Base-by-base conservation (phyloP, 2,888 invertebrate species). In the Agrochola lychnidis region DNA sequence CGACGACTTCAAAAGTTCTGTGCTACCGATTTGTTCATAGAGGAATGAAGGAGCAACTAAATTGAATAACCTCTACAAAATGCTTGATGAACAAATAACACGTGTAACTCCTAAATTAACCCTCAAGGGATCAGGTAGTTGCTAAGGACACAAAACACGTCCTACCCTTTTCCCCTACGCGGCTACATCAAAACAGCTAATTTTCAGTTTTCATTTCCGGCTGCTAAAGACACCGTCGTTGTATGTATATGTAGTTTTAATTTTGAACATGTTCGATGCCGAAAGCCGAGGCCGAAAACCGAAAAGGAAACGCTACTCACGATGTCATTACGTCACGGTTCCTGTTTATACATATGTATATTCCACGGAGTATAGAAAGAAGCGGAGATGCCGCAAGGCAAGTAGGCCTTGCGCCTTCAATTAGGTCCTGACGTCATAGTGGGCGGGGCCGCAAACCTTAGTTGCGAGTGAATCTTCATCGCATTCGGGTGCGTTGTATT, bases 241-340 rank as follows among this genome's bases (percentile, higher is more conserved):
- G 78, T 76, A 82, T 82, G 70, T 71, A 62, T 77, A 84, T 81
- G 69, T 78, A 70, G 42, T 78, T 79, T 88, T 84, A 77, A 84
- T 80, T 73, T 63, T n/a, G 57, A 81, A 82, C 74, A 74, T 81
- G 77, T 81, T 74, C 69, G 80, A 73, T 45, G 61, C 79, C 76
- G 78, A 79, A 68, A 59, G 56, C 69, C 36, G 68, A 75, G 19
- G 70, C 75, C 68, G 74, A 64, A 78, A 30, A 57, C 76, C 81
- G 81, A 84, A 84, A 84, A 86, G 82, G 84, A 89, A 82, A 79
- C 79, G 79, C 72, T 62, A 53, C 69, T 82, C 86, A 87, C 83
- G 82, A 86, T 76, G 73, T 82, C 72, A 84, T 85, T 85, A 79
- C 73, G 67, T 83, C 75, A 78, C 76, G 81, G 79, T 78, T 79